These are phyloP conservation scores for Pseudomyrmex cubaensis DNA, from an alignment of 1,140 invertebrate species.

Conservation along the genomic window DNA sequence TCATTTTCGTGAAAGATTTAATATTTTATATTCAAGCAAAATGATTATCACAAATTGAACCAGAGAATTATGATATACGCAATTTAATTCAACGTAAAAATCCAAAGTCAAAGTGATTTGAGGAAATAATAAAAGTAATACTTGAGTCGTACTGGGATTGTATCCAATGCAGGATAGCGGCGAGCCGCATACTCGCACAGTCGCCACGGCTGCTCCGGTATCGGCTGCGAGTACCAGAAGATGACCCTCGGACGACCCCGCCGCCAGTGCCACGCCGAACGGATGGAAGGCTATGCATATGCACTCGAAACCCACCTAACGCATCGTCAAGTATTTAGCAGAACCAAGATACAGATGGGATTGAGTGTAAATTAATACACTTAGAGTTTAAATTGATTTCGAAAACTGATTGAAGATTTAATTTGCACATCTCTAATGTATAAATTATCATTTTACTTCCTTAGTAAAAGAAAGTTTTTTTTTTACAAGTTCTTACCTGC, in stretches of 20 bases:
- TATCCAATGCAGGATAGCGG: conserved; percentile 93
- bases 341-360: background rate
- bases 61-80: no score
- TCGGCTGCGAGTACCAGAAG: conserved; percentile 93
- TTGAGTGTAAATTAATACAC: no score
- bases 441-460: no score
- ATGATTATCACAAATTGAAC: no score
- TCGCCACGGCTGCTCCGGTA: conserved; percentile 92
- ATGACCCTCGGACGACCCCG: conserved; percentile 95
- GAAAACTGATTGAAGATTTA: no score
- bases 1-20: no score
- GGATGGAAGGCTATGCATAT: conserved; percentile 95
- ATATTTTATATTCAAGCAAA: no score
- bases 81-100: background rate
- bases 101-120: background rate
- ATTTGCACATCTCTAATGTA: no score
- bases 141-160: conserved; percentile 90
- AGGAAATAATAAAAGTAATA: background rate
- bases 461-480: no score
- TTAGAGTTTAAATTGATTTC: no score
- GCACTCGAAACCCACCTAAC: conserved; percentile 91
- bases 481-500: conserved; percentile 86
- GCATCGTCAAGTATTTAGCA: background rate
- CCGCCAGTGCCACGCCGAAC: conserved; percentile 93
- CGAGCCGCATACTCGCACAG: conserved; percentile 93